Evolutionary conservation across 2,888 invertebrate species (phyloP), one percentile per base, ranked within the genome.

Genomic region (Rhagium mordax): DNA sequence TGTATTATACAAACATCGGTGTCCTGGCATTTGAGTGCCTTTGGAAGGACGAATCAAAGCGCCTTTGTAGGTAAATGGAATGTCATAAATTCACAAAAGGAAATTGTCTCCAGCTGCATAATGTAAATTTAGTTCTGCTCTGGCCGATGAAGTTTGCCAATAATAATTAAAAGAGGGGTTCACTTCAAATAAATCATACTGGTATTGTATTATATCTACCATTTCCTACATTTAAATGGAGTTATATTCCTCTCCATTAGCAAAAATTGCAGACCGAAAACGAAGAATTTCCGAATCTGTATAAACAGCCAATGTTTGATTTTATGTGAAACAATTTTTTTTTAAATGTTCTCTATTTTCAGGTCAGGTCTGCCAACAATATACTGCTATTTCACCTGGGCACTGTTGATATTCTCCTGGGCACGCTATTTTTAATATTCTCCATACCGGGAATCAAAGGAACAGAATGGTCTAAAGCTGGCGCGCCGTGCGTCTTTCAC

Each of bases 301-400:
- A n/a, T n/a, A n/a, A n/a, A n/a, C n/a, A n/a, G n/a, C n/a, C n/a
- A n/a, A n/a, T n/a, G n/a, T n/a, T n/a, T n/a, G n/a, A n/a, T n/a
- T n/a, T n/a, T n/a, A n/a, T n/a, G n/a, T n/a, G n/a, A n/a, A n/a
- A n/a, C n/a, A n/a, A n/a, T n/a, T n/a, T n/a, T n/a, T n/a, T n/a
- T n/a, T n/a, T n/a, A n/a, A n/a, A n/a, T 24, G 24, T 48, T 49
- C n/a, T 16, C 49, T 29, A 62, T 62, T 88, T 87, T 29, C 89
- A 92, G 92, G 89, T 91, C 72, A 90, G 91, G 72, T 89, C 93
- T 73, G 93, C 94, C 20, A 94, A 93, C 80, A 93, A 93, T 77
- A 90, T 94, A 74, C 88, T 95, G 67, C 89, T 95, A 75, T 90
- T 94, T 65, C 94, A 95, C 85, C 89, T 95, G 74, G 94, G 94